Evolutionary conservation across 53 echinoderm and acorn worm genomes (phyloP), one percentile per base, ranked within the genome.

Genomic region (Echinometra lucunter): DNA sequence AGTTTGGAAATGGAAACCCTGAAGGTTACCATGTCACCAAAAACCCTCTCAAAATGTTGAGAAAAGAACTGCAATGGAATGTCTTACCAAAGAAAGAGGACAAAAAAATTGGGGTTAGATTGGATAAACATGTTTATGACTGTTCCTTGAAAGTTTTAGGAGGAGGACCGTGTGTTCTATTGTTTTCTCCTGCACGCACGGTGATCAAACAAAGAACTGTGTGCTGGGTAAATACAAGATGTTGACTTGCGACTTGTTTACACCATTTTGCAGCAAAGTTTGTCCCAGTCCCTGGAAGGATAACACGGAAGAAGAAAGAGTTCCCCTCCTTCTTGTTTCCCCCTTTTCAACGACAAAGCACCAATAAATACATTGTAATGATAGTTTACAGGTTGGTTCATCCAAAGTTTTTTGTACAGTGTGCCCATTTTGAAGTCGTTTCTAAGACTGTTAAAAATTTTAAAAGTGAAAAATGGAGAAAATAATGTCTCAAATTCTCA

Each of bases 181-280:
- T 89, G 89, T 89, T 63, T 89, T 63, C 60, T 17, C 60, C 17
- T 57, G 89, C 63, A 57, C 58, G 89, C 57, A 45, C 38, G 45
- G 66, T 4, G 42, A 63, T 91, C 91, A 91, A 66, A 91, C 70
- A 91, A 44, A n/a, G 28, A 28, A 16, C 15, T 69, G 91, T 91
- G 66, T 91, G 91, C 67, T 69, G 15, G 44, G 66, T 67, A 91
- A 67, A 67, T 67, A 91, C 45, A 44, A 44, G 67, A 91, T 91
- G 91, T 91, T 91, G 91, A 91, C 69, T 91, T 4, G 63, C 0
- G 69, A 12, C 60, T 44, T 91, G 69, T 91, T 91, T 91, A 91
- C 91, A 89, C 37, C 58, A 11, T 35, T 89, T 37, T 58, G 57
- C 32, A 11, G 27, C 28, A 60, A 19, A 37, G 89, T 89, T 27